Conservation (phyloP, 2,113 vertebrate genomes). For the Clarias batrachus region DNA sequence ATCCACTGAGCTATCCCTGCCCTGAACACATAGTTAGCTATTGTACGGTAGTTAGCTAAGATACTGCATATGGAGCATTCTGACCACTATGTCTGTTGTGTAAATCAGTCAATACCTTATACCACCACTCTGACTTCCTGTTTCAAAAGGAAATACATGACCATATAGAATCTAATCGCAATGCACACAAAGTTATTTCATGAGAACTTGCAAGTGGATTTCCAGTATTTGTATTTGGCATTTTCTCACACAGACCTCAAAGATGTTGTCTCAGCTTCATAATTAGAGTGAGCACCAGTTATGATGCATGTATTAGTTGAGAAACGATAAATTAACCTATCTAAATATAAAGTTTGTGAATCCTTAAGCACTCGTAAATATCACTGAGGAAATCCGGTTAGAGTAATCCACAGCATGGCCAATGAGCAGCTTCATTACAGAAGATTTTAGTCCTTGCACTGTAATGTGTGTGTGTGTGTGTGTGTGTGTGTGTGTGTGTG, state of each 20-base stretch:
- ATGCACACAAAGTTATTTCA: neutral
- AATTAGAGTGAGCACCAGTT: constrained; percentile 63
- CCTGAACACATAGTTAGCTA: neutral
- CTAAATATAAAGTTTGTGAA: constrained; percentile 77
- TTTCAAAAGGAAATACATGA: neutral
- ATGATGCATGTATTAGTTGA: constrained; percentile 59
- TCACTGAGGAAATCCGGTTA: constrained; percentile 74
- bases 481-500: constrained; percentile 17
- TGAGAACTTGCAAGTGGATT: neutral
- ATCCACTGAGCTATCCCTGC: no score
- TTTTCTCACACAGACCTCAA: constrained; percentile 61
- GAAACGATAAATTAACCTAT: constrained; percentile 73
- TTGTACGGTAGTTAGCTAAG: neutral
- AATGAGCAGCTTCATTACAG: constrained; percentile 77
- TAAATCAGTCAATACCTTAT: neutral
- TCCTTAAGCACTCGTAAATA: constrained; percentile 76
- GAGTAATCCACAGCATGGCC: constrained; percentile 74
- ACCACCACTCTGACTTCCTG: neutral
- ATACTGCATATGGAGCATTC: neutral
- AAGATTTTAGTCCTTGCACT: constrained; percentile 64
- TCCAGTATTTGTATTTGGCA: constrained; percentile 48
- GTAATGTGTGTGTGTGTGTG: constrained; percentile 51
- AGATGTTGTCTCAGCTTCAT: constrained; percentile 62
- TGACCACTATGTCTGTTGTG: neutral
- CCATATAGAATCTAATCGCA: neutral